A percentile compares a stretch with the other conserved stretches of the same genome.
Evolutionary conservation across 2,113 vertebrate genomes (phyloP).

Genomic region (Tricholaema leucomelas): DNA sequence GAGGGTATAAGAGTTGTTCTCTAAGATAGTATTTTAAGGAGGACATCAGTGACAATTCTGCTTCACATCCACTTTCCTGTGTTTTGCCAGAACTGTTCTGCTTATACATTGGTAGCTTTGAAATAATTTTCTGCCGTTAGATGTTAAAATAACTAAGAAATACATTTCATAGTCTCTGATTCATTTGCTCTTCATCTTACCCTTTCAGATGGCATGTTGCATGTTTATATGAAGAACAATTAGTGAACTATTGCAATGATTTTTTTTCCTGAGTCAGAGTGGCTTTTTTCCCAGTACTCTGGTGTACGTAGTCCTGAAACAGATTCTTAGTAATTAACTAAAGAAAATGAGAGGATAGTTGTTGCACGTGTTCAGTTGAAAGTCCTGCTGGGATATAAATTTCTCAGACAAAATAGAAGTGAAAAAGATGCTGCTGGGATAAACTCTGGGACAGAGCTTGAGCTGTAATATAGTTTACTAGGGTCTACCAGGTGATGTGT

Average conservation of each 20-base stretch:
- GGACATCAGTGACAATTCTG: neutral
- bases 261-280: neutral
- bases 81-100: neutral
- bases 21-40: constrained; percentile 21
- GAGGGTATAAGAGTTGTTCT: neutral
- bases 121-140: neutral
- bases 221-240: neutral
- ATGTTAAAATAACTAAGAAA: constrained; percentile 9
- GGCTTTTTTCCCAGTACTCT: neutral
- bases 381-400: neutral
- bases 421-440: neutral
- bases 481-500: neutral
- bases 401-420: neutral
- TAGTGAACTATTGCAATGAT: neutral
- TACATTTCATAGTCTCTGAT: neutral
- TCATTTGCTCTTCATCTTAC: neutral
- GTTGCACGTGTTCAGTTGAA: neutral
- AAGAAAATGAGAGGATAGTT: neutral
- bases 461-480: neutral
- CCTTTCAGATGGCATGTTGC: neutral
- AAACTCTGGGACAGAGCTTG: neutral
- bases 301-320: neutral
- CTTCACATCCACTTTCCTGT: neutral
- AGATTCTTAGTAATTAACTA: neutral
- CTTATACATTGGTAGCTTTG: neutral